Evolutionary conservation across 2,888 invertebrate species (phyloP), one percentile per base, ranked within the genome.

Genomic region (Metalampra italica): DNA sequence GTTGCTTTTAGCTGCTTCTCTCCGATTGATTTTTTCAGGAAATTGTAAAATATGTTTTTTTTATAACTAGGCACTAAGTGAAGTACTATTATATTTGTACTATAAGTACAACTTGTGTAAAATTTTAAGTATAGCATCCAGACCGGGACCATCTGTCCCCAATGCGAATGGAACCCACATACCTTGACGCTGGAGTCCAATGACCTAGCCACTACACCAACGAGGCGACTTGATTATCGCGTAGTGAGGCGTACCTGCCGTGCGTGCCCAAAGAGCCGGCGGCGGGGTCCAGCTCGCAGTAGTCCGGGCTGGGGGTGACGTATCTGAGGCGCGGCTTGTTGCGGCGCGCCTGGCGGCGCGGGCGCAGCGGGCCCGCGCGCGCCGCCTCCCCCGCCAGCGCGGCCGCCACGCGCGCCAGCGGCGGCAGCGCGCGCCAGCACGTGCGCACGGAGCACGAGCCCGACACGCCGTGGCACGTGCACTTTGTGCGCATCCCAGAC

Each of bases 391-490:
- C 71, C 38, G 81, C 82, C 51, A 84, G 77, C 58, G 91, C 90
- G 32, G 90, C 87, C 61, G 93, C 91, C 54, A 94, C 92, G 83
- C 67, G 91, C 78, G 77, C 92, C 86, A 72, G 93, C 78, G 70
- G 90, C 4, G 94, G 93, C 59, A 95, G 79, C 1, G 94, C 92
- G 60, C 92, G 91, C 95, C 95, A 96, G 73, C 95, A 96, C 38
- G 95, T 95, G 71, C 94, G 93, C 62, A 95, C 93, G 59, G 93
- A 94, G 76, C 95, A 95, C 45, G 95, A 95, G 0, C 95, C 95
- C 11, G 95, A 95, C 49, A 96, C 95, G 36, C 96, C 96, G 82
- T 96, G 95, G 66, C 96, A 96, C 70, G 95, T 95, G 90, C 96
- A 96, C 71, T 95, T 88, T 7, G 88, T 88, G 32, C 87, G 86